Evolutionary conservation across 2,797 vertebrate species (phyloP).

Genomic region (Pelobates cultripes): DNA sequence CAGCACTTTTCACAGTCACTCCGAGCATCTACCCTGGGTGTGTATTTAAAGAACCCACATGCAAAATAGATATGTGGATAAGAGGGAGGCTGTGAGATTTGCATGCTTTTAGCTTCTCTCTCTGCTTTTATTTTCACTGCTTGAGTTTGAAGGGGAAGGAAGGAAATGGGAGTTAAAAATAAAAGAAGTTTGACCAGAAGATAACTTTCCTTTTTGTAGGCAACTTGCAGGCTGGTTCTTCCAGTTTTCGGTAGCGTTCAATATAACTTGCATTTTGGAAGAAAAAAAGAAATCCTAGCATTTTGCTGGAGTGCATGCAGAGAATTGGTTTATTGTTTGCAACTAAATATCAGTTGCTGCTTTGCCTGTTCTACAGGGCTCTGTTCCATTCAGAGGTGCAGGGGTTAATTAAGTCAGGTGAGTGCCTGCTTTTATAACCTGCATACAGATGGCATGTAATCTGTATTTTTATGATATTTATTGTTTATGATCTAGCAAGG

Average conservation of each 20-base stretch:
- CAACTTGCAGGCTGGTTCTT: neutral
- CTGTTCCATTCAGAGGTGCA: no score
- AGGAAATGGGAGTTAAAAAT: conserved; percentile 53
- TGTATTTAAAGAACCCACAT: neutral
- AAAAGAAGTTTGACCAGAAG: conserved; percentile 26
- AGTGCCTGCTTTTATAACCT: no score
- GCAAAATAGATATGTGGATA: neutral
- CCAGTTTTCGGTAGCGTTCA: neutral
- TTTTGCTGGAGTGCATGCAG: neutral
- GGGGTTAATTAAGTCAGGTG: no score
- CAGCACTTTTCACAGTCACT: neutral
- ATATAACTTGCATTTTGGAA: neutral
- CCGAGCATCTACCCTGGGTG: neutral
- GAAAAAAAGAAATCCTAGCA: no score
- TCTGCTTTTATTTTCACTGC: neutral
- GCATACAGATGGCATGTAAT: no score
- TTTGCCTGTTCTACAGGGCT: no score
- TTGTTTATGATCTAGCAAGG: no score
- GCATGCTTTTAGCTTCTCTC: neutral
- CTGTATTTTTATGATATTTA: no score
- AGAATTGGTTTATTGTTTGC: neutral
- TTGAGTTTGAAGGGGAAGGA: conserved; percentile 41
- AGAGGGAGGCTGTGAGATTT: neutral
- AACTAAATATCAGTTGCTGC: neutral
- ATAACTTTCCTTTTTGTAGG: neutral